Percentiles rank a stretch among this genome's conserved stretches.
These are phyloP conservation scores for Tricholauxania praeusta DNA, from an alignment of 2,888 invertebrate species.

Conservation along the genomic window DNA sequence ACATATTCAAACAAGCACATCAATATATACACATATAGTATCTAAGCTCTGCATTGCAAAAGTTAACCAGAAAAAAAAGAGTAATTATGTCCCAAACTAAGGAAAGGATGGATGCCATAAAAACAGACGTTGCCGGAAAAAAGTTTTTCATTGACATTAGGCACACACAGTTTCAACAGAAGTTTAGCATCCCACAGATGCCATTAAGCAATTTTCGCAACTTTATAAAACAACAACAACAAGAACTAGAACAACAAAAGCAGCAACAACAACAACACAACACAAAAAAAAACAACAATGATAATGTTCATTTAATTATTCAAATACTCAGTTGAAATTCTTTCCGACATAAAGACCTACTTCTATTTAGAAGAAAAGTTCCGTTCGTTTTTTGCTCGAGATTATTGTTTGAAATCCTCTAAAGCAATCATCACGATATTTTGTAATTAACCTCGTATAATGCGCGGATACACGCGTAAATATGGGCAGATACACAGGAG, in stretches of 20 bases:
- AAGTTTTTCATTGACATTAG: constrained; percentile 10
- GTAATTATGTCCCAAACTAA: too few relatives aligned
- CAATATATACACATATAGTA: too few relatives aligned
- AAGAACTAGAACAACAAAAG: constrained; percentile 18
- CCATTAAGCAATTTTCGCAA: constrained; percentile 13
- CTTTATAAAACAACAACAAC: constrained; percentile 12
- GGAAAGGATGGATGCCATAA: neutral
- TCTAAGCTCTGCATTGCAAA: too few relatives aligned
- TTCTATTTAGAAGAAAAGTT: constrained; percentile 17
- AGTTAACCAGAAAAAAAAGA: too few relatives aligned
- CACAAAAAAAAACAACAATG: constrained; percentile 11
- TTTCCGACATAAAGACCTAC: constrained; percentile 22
- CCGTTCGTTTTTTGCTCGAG: constrained; percentile 14
- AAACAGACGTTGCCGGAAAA: neutral
- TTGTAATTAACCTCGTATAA: constrained; percentile 57
- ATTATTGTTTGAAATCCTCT: constrained; percentile 54
- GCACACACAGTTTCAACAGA: neutral
- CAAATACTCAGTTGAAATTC: constrained; percentile 36
- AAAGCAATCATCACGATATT: constrained; percentile 60
- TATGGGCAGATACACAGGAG: constrained; percentile 4
- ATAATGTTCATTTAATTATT: constrained; percentile 34
- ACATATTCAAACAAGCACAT: too few relatives aligned
- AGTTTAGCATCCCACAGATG: neutral
- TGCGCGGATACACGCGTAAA: constrained; percentile 49
- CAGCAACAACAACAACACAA: neutral